A percentile compares a stretch with the other conserved stretches of the same genome.
phyloP scores from a whole-genome alignment of 2,888 invertebrate species.

The Alentia gelatinosa region DNA sequence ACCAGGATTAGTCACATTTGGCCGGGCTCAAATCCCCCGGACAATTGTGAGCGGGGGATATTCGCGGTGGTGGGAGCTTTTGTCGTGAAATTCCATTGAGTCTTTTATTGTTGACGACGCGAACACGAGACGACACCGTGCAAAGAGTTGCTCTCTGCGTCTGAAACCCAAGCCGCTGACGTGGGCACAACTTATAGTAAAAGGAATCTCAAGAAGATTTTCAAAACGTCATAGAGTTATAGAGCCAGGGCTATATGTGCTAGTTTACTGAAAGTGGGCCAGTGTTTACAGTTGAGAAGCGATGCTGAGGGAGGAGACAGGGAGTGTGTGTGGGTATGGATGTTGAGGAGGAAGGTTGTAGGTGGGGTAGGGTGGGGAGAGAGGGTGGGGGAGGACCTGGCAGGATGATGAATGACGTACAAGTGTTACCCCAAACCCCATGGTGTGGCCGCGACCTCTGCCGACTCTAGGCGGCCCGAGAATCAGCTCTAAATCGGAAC shows the following conservation, averaged over 20 bases:
- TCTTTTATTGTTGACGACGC: background rate
- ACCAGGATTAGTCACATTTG: background rate
- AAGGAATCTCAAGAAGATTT: background rate
- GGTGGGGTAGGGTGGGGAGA: slow-evolving; percentile 7
- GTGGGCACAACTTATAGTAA: background rate
- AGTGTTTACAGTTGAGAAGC: slow-evolving; percentile 41
- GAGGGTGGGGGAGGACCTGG: slow-evolving; percentile 6
- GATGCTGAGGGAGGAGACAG: slow-evolving; percentile 12
- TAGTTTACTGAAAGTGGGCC: slow-evolving; percentile 39
- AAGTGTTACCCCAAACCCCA: slow-evolving; percentile 51
- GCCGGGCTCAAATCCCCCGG: background rate
- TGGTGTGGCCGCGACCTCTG: slow-evolving; percentile 37
- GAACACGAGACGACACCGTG: background rate
- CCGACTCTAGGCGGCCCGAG: slow-evolving; percentile 26
- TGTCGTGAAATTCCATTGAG: background rate
- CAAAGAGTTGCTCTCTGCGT: background rate
- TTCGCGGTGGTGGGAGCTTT: background rate
- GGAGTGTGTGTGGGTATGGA: too few species aligned
- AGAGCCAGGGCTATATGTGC: background rate
- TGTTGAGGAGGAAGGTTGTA: slow-evolving; percentile 13
- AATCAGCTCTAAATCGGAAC: slow-evolving; percentile 49
- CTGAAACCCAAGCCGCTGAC: background rate
- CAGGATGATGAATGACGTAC: slow-evolving; percentile 54
- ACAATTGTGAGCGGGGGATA: background rate
- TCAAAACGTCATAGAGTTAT: background rate